Base-by-base conservation (phyloP, 2,113 vertebrate genomes). In the rabbit (Oryctolagus cuniculus) region DNA sequence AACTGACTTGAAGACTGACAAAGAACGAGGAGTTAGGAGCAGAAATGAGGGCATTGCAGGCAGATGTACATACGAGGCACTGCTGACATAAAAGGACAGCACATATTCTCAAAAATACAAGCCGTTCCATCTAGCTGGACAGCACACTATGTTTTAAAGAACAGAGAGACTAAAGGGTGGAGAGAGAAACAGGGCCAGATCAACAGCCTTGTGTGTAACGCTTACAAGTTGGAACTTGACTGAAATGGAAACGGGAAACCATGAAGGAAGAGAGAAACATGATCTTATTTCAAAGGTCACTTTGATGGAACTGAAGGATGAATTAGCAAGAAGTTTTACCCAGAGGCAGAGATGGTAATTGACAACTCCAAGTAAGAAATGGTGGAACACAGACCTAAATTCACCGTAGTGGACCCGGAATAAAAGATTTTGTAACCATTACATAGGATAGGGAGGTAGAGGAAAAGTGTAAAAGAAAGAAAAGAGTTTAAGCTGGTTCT, bases 281-380 rank as follows among this genome's bases (percentile, higher is more conserved):
- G 31, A 69, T 16, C 29, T 3, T 4, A 53, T 63, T 67, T 84
- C 72, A 81, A 86, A 69, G 25, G 5, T 22, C 61, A 67, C 34
- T 72, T 74, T 64, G 1, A 25, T 8, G 74, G 15, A 81, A 73
- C 51, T 63, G 34, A 31, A 67, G 31, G 38, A 85, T 38, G 21
- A 67, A n/a, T 53, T n/a, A 74, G 74, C 67, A 51, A 31, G 49
- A 92, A 53, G 31, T 31, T 85, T 95, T 93, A 67, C 67, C 9
- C 24, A 70, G 34, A 89, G 55, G 29, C 58, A 87, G 66, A 75
- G 27, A 91, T 36, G 15, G 55, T 49, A 69, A n/a, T 2, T 36
- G 77, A 82, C 36, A 91, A 67, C 74, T 81, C 12, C 83, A 91
- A 51, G 77, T 36, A 17, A 91, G 61, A 77, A 69, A 31, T n/a